Base-by-base conservation (phyloP, 2,797 vertebrate genomes). In the Chrosomus eos region DNA sequence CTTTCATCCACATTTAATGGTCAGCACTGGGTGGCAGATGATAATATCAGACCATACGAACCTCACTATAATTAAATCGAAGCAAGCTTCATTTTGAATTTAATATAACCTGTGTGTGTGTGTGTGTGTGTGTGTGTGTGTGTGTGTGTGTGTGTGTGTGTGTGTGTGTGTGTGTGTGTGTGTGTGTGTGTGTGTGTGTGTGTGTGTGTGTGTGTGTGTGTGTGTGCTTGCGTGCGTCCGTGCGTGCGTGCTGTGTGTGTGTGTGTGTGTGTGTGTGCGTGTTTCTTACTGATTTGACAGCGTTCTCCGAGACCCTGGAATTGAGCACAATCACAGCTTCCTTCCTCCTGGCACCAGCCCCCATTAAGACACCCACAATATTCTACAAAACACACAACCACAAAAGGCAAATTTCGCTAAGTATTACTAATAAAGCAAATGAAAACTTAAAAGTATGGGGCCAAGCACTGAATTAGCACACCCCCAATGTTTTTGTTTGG, bases 291-390 rank as follows among this genome's bases (percentile, higher is more conserved):
- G 94, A 97, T 98, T 94, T 99, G 98, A 93, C 98, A 99, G 90
- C 97, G 97, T 88, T 96, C 95, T 90, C 98, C 98, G 90, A 96
- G 92, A 88, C 97, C 98, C 95, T 99, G 98, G 95, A 99, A 97
- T 93, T 97, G 97, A 91, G 96, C 95, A 92, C 98, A 99, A 93
- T 99, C 98, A 95, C 98, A 99, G 88, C 93, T 94, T 90, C 96
- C 97, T 38, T 94, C 91, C 85, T 97, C 96, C 89, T 97, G 97
- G 95, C 98, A 99, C 94, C 96, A 95, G 91, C 97, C 98, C 82
- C 98, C 98, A 89, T 99, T 99, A 92, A 99, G 98, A 92, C 98
- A 99, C 88, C 95, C 95, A 78, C 98, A 99, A 74, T 96, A 95
- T 92, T 95, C 98, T 99, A 92, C 83, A 89, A 74, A 75, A 92